Percentiles rank a stretch among this genome's conserved stretches.
These are phyloP conservation scores for Drosophila helvetica DNA, from an alignment of 2,888 invertebrate species.

Conservation along the genomic window DNA sequence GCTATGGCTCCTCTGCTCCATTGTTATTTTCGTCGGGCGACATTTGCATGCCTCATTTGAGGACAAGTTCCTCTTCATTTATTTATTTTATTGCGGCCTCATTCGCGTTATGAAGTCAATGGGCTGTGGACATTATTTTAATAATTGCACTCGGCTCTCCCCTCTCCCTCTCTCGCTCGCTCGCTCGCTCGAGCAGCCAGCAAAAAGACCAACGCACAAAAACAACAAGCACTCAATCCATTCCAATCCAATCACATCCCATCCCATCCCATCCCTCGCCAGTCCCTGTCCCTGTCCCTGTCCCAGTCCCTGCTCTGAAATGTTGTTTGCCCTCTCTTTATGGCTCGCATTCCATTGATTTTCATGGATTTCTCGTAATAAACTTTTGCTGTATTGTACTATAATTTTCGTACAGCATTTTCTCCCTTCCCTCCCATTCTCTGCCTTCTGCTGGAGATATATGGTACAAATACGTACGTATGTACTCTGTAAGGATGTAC, in stretches of 20 bases:
- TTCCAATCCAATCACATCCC: background rate
- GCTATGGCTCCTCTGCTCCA: background rate
- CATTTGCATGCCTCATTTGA: constrained; percentile 78
- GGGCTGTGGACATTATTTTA: constrained; percentile 81
- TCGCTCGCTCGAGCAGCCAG: background rate
- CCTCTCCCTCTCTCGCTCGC: background rate
- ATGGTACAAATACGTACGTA: too few relatives aligned
- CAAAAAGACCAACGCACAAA: constrained; percentile 48
- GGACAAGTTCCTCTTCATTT: constrained; percentile 80
- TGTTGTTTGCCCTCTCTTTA: constrained; percentile 58
- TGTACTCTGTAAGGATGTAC: background rate
- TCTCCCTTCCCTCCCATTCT: constrained; percentile 41
- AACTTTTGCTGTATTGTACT: constrained; percentile 64
- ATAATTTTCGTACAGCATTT: constrained; percentile 34
- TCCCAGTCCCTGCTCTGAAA: constrained; percentile 11
- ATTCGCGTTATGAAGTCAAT: constrained; percentile 83
- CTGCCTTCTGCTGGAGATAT: constrained; percentile 14
- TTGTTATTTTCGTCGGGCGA: constrained; percentile 55
- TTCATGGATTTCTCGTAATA: constrained; percentile 76
- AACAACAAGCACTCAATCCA: constrained; percentile 29
- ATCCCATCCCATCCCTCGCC: too few relatives aligned
- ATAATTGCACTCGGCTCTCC: constrained; percentile 72
- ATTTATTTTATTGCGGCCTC: constrained; percentile 83
- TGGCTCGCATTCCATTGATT: constrained; percentile 81
- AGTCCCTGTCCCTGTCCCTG: constrained; percentile 14